phyloP scores from a whole-genome alignment of 2,797 vertebrate species.

The Chaunax sp. region DNA sequence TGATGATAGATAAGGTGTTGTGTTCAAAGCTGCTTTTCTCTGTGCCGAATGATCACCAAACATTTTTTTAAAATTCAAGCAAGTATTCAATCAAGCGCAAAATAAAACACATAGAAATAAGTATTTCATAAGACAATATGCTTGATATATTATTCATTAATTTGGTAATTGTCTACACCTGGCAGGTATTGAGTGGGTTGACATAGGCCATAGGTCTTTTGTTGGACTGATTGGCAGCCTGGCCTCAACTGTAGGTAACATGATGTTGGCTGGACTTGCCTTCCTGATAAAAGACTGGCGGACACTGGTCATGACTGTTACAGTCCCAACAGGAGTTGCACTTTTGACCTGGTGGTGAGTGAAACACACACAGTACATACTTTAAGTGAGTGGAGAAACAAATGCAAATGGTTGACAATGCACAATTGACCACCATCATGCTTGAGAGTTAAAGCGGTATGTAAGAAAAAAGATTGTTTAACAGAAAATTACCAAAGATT shows the following conservation, averaged over 20 bases:
- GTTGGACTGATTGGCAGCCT: slow-evolving; percentile 71
- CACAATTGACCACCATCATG: too few relatives aligned
- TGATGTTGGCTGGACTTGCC: slow-evolving; percentile 76
- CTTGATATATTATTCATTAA: background rate
- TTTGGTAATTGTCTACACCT: background rate
- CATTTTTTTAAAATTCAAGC: background rate
- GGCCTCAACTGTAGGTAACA: slow-evolving; percentile 76
- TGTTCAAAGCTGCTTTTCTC: background rate
- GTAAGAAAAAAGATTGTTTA: background rate
- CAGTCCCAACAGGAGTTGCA: slow-evolving; percentile 83
- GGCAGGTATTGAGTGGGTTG: slow-evolving; percentile 83
- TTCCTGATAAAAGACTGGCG: slow-evolving; percentile 77
- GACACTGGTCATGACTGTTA: slow-evolving; percentile 70
- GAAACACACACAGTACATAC: background rate
- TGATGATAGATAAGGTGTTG: too few relatives aligned
- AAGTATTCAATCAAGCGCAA: background rate
- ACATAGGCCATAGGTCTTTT: slow-evolving; percentile 69
- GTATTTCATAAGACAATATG: background rate
- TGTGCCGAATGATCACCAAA: background rate
- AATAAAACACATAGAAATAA: background rate
- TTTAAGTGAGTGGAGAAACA: background rate
- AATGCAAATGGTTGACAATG: too few relatives aligned
- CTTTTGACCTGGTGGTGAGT: slow-evolving; percentile 88
- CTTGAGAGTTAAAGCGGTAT: too few relatives aligned
- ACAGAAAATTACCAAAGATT: too few relatives aligned